These are phyloP conservation scores for Scaptomyza reducta DNA, from an alignment of 2,888 invertebrate genomes.

Conservation along the genomic window DNA sequence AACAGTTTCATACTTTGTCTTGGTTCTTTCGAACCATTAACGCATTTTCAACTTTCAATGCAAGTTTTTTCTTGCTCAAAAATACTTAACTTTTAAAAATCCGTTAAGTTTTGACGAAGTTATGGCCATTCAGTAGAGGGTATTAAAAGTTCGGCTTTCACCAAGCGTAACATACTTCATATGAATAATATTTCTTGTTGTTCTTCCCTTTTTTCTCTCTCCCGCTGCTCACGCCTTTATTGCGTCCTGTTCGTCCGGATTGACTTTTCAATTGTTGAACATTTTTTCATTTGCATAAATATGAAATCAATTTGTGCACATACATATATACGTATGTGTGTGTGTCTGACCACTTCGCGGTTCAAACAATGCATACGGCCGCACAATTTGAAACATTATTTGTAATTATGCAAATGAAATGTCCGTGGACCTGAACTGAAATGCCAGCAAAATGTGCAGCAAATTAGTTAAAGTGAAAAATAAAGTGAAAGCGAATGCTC, in stretches of 20 bases:
- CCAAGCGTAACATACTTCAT: constrained; percentile 6
- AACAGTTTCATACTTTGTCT: no score
- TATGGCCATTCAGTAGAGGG: not conserved
- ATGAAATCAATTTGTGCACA: constrained; percentile 44
- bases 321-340: not conserved
- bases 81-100: no score
- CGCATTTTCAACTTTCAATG: no score
- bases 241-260: constrained; percentile 6
- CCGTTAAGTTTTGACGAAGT: no score
- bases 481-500: constrained; percentile 20
- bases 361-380: constrained; percentile 40
- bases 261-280: constrained; percentile 69
- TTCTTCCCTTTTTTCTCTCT: not conserved
- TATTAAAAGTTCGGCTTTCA: not conserved
- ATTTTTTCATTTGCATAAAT: constrained; percentile 59
- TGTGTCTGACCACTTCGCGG: constrained; percentile 30
- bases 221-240: not conserved
- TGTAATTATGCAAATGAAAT: constrained; percentile 71
- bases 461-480: constrained; percentile 51
- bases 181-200: constrained; percentile 9
- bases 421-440: constrained; percentile 38
- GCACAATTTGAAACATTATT: constrained; percentile 67
- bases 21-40: no score
- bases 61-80: no score
- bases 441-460: constrained; percentile 25